Percentiles rank a stretch among this genome's conserved stretches.
Evolutionary conservation across 1,140 invertebrate species (phyloP).

Genomic region (Zaprionus capensis): DNA sequence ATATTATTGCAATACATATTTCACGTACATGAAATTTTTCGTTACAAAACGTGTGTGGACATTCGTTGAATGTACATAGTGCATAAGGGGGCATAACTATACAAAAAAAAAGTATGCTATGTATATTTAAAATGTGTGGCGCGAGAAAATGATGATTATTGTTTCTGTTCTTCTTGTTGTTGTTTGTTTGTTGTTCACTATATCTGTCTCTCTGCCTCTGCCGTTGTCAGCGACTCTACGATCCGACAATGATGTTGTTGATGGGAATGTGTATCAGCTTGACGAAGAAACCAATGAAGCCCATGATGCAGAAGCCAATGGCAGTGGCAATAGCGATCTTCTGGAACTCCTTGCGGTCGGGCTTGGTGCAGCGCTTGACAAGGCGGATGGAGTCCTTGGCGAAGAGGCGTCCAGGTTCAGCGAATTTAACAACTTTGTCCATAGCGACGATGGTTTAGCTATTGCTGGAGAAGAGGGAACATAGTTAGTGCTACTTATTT

Average conservation of each 20-base stretch:
- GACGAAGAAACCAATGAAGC: conserved; percentile 99
- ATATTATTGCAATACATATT: conserved; percentile 46
- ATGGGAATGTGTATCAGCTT: conserved; percentile 99
- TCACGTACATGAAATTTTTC: conserved; percentile 53
- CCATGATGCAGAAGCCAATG: conserved; percentile 99
- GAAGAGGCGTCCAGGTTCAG: conserved; percentile 98
- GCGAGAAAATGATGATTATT: conserved; percentile 50
- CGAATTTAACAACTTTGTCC: conserved; percentile 98
- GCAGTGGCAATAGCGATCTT: conserved; percentile 99
- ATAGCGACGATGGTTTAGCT: conserved; percentile 86
- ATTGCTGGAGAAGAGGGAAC: conserved; percentile 19
- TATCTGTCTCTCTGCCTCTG: conserved; percentile 13
- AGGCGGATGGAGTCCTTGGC: conserved; percentile 98
- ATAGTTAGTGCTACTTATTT: background rate
- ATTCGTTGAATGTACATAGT: conserved; percentile 75
- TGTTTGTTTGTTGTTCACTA: conserved; percentile 1
- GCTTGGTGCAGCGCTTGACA: conserved; percentile 99
- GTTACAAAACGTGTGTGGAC: conserved; percentile 45
- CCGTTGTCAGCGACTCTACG: conserved; percentile 83
- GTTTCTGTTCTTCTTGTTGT: conserved; percentile 30
- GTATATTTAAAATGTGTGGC: conserved; percentile 18
- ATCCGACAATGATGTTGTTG: conserved; percentile 99
- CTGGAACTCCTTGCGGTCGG: conserved; percentile 99
- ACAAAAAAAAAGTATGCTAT: conserved; percentile 65
- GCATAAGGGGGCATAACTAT: conserved; percentile 47